Evolutionary conservation across 2,888 invertebrate species (phyloP).

Genomic region (Plagodis pulveraria): DNA sequence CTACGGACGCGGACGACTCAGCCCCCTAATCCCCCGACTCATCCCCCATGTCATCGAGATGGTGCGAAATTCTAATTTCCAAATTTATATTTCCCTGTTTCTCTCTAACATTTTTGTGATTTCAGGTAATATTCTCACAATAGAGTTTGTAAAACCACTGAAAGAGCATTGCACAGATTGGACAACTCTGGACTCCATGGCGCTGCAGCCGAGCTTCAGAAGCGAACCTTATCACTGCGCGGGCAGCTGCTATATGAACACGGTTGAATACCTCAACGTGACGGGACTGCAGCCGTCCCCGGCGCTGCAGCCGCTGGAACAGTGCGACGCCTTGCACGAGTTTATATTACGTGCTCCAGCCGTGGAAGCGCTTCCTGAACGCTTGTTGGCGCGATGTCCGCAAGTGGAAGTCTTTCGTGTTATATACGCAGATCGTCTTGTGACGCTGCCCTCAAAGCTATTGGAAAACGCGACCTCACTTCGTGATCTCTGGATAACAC

Average conservation of each 20-base stretch:
- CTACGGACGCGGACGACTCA: too few species aligned
- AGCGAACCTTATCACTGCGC: constrained; percentile 6
- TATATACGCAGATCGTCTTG: constrained; percentile 9
- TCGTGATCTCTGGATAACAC: constrained; percentile 36
- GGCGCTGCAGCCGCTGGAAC: constrained; percentile 16
- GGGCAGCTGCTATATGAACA: constrained; percentile 23
- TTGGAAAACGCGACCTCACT: constrained; percentile 36
- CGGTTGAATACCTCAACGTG: constrained; percentile 1
- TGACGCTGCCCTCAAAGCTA: constrained; percentile 39
- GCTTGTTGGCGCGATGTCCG: constrained; percentile 18
- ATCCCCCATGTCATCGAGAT: too few species aligned
- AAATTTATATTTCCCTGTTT: too few species aligned
- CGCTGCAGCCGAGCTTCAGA: not conserved
- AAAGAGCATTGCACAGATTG: not conserved
- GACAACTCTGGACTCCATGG: constrained; percentile 1
- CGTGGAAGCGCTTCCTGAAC: constrained; percentile 25
- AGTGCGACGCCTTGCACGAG: constrained; percentile 19
- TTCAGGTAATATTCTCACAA: too few species aligned
- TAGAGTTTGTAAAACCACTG: not conserved
- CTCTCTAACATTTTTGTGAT: too few species aligned
- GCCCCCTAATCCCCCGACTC: too few species aligned
- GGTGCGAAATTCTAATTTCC: too few species aligned
- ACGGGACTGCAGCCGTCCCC: constrained; percentile 8
- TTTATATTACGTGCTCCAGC: constrained; percentile 37
- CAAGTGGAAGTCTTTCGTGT: constrained; percentile 9